Conservation (phyloP, 2,113 vertebrate species). For the Pholis gunnellus region DNA sequence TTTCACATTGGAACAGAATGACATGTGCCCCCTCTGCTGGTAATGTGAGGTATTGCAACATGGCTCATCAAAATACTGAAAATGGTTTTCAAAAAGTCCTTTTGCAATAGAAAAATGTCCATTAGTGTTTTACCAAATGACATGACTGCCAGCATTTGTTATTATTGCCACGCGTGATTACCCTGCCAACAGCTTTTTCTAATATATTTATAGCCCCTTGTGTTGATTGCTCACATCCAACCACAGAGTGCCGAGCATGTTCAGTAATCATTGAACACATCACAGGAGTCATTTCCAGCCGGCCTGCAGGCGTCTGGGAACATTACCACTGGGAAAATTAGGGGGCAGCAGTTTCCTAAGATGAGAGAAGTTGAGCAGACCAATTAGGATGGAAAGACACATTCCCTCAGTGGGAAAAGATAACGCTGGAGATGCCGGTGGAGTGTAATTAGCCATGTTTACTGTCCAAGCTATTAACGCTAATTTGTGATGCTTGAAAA, state of each 20-base stretch:
- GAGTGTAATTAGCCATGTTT: slow-evolving; percentile 59
- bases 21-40: slow-evolving; percentile 64
- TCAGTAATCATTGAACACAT: slow-evolving; percentile 55
- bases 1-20: slow-evolving; percentile 10
- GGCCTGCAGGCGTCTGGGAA: slow-evolving; percentile 38
- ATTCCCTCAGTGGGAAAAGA: slow-evolving; percentile 18
- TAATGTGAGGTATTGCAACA: slow-evolving; percentile 16
- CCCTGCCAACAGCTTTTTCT: slow-evolving; percentile 11
- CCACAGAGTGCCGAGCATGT: not conserved
- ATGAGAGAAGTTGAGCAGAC: slow-evolving; percentile 49
- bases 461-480: slow-evolving; percentile 49
- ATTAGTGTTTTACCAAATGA: not conserved
- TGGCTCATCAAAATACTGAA: not conserved
- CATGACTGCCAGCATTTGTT: not conserved
- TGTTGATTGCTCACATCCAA: slow-evolving; percentile 41
- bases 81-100: not conserved
- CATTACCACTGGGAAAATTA: slow-evolving; percentile 54
- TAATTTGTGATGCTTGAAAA: slow-evolving; percentile 59
- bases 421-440: slow-evolving; percentile 33
- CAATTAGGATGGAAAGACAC: slow-evolving; percentile 53
- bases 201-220: slow-evolving; percentile 8
- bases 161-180: not conserved
- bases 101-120: not conserved
- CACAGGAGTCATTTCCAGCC: slow-evolving; percentile 39
- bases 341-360: slow-evolving; percentile 40